These are phyloP conservation scores for Pyrrhura leucotis DNA, from an alignment of 2,797 vertebrate species.

Conservation along the genomic window DNA sequence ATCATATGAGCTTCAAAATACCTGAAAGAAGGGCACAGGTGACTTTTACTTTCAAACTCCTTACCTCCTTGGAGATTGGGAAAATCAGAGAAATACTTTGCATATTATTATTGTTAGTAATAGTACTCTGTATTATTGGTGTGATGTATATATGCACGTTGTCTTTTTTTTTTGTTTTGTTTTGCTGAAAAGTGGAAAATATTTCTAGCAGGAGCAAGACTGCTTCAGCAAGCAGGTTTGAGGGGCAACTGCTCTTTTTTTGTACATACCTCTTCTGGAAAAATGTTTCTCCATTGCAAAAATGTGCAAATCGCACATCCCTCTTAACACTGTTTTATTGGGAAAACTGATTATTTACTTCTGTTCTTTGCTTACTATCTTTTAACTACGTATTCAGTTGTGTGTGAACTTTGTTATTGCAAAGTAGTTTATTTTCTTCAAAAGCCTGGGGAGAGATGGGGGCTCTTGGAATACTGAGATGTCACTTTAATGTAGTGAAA, in stretches of 20 bases:
- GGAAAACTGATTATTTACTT: neutral
- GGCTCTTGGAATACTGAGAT: neutral
- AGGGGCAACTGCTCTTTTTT: neutral
- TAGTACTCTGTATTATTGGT: neutral
- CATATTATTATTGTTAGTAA: neutral
- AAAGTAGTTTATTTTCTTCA: neutral
- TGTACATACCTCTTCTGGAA: neutral
- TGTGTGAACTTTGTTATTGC: neutral
- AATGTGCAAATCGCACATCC: neutral
- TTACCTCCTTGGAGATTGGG: neutral
- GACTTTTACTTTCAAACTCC: neutral
- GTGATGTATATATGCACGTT: neutral
- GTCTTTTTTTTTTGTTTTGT: neutral
- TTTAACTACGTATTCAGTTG: neutral
- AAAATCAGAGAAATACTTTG: neutral
- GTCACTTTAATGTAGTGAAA: neutral
- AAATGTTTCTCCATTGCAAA: neutral
- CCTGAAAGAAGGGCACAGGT: neutral
- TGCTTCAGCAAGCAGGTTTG: neutral
- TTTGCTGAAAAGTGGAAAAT: neutral
- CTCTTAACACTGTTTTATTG: neutral
- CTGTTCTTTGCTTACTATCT: neutral
- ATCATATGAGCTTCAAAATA: neutral
- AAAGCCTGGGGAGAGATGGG: neutral
- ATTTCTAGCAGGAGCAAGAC: neutral